phyloP scores from a whole-genome alignment of 1,140 invertebrate genomes.

The Mycetomoellerius zeteki region DNA sequence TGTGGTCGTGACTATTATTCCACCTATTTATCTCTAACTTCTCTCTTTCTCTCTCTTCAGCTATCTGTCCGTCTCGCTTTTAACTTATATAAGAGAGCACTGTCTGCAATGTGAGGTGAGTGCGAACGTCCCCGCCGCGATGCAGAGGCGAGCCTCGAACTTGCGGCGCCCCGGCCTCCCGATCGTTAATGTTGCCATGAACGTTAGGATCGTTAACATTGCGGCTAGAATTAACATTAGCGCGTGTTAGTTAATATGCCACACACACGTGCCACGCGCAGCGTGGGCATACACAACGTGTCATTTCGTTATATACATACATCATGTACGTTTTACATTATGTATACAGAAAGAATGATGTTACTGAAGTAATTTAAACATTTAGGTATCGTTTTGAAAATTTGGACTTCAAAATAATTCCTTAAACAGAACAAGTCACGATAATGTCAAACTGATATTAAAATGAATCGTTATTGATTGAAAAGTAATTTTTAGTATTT shows the following conservation, averaged over 20 bases:
- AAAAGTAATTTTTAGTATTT: too few relatives aligned
- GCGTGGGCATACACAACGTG: neutral
- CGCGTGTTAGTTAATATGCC: neutral
- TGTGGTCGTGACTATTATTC: conserved; percentile 47
- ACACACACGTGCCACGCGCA: conserved; percentile 10
- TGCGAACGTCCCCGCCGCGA: conserved; percentile 45
- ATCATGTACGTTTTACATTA: too few relatives aligned
- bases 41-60: neutral
- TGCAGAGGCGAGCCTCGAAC: conserved; percentile 42
- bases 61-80: conserved; percentile 42
- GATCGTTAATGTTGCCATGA: neutral
- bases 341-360: too few relatives aligned
- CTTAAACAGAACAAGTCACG: too few relatives aligned
- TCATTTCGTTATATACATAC: neutral
- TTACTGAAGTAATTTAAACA: too few relatives aligned
- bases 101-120: conserved; percentile 48
- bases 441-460: too few relatives aligned
- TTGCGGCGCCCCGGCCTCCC: conserved; percentile 39
- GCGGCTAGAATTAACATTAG: conserved; percentile 14
- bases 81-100: conserved; percentile 63
- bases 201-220: neutral
- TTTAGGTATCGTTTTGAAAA: too few relatives aligned
- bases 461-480: too few relatives aligned
- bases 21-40: conserved; percentile 33
- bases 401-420: too few relatives aligned